These are phyloP conservation scores for Neosalanx taihuensis DNA, from an alignment of 2,797 vertebrate genomes.

Conservation along the genomic window DNA sequence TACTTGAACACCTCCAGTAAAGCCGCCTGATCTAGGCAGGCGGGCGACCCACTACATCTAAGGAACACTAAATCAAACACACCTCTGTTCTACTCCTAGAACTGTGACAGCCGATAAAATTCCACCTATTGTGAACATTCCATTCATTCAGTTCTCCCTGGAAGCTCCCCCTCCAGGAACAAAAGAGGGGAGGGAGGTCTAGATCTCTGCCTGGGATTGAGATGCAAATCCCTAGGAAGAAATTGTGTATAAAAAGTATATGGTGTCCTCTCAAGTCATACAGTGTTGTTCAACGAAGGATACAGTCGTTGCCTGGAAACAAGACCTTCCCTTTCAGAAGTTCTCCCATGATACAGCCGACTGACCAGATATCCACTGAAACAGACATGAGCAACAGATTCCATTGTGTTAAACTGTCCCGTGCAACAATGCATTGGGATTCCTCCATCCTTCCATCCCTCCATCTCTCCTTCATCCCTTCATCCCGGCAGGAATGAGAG, in stretches of 20 bases:
- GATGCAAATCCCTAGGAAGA: constrained; percentile 49
- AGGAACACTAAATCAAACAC: constrained; percentile 44
- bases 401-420: no score
- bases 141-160: constrained; percentile 15
- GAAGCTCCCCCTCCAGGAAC: constrained; percentile 21
- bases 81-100: constrained; percentile 17
- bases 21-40: neutral
- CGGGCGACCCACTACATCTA: neutral
- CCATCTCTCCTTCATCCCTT: no score
- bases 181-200: neutral
- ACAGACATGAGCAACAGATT: constrained; percentile 13
- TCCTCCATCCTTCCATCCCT: no score
- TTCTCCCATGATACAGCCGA: constrained; percentile 99
- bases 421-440: no score
- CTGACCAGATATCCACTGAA: constrained; percentile 98
- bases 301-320: constrained; percentile 97
- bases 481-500: no score
- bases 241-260: neutral
- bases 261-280: neutral
- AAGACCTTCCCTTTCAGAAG: constrained; percentile 95
- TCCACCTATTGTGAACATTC: constrained; percentile 35
- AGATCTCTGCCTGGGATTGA: constrained; percentile 37
- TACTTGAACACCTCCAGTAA: no score
- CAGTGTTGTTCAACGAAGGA: constrained; percentile 74
- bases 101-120: constrained; percentile 28